Conservation (phyloP, 2,113 vertebrate species). For the Leucosticte australis region DNA sequence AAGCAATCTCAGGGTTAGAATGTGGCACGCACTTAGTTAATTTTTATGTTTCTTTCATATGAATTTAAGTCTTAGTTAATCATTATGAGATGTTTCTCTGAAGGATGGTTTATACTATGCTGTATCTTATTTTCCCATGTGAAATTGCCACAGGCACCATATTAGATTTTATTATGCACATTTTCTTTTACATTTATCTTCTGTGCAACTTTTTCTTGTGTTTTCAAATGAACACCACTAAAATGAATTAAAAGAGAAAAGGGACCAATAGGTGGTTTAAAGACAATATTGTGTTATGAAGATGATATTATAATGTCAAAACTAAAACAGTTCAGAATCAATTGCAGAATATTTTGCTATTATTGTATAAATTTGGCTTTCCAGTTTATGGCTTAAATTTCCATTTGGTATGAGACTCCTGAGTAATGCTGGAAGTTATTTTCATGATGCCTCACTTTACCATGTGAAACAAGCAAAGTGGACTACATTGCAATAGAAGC, state of each 20-base stretch:
- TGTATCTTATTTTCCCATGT: background rate
- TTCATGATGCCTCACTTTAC: background rate
- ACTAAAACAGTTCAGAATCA: slow-evolving; percentile 5
- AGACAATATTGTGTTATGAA: background rate
- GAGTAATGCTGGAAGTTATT: background rate
- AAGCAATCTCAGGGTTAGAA: background rate
- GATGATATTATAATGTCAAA: background rate
- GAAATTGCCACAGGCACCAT: background rate
- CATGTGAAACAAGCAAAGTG: background rate
- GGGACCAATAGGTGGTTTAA: slow-evolving; percentile 3
- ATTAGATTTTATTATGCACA: background rate
- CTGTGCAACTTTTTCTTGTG: background rate
- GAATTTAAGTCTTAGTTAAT: background rate
- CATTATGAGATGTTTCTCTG: background rate
- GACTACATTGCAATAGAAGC: background rate
- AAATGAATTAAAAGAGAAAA: slow-evolving; percentile 18
- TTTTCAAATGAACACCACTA: background rate
- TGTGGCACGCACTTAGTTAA: background rate
- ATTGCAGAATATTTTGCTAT: background rate
- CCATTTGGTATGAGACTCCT: background rate
- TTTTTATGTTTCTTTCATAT: background rate
- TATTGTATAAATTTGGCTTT: background rate
- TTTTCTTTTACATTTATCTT: slow-evolving; percentile 4
- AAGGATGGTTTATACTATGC: background rate
- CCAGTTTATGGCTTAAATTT: background rate